Base-by-base conservation (phyloP, 2,888 invertebrate genomes). In the Plebejus argus region DNA sequence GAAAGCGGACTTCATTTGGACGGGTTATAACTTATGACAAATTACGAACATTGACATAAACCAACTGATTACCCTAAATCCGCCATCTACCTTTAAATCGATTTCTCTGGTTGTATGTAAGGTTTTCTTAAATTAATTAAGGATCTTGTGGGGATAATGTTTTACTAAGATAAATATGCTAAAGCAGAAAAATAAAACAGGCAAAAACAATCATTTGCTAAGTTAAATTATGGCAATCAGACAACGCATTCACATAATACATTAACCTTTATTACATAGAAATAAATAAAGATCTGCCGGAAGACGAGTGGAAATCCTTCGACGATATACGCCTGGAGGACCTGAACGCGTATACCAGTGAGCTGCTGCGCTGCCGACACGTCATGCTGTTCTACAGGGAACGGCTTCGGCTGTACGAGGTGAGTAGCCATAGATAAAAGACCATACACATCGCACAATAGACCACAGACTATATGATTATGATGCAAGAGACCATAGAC, bases 351-450 rank as follows among this genome's bases (percentile, higher is more conserved):
- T 95, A 96, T 82, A 96, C 97, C 81, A 95, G 95, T 83, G 96
- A 96, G 82, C 88, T 97, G 83, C 94, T 97, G 78, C 92, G 95
- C 8, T 96, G 95, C 77, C 91, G 97, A 33, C 95, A 95, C 83
- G 96, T 96, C 79, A 95, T 97, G 87, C 88, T 97, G 58, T 95
- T 95, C 85, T 97, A 96, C 85, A 91, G 95, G 82, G 96, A 97
- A 86, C 94, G 96, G 80, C 92, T 97, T n/a, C 90, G 94, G 79
- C 95, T 96, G 0, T 97, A 97, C 84, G 96, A 96, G 92, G 96
- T 96, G 82, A 79, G 76, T 70, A 20, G n/a, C 71, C 71, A 72
- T 72, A 72, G 20, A 71, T n/a, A 71, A 39, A 20, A n/a, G 39
- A 39, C 45, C 45, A 72, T 20, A 72, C 23, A 72, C 39, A 45